Conservation (phyloP, 2,888 invertebrate genomes). For the Argyra leucocephala region DNA sequence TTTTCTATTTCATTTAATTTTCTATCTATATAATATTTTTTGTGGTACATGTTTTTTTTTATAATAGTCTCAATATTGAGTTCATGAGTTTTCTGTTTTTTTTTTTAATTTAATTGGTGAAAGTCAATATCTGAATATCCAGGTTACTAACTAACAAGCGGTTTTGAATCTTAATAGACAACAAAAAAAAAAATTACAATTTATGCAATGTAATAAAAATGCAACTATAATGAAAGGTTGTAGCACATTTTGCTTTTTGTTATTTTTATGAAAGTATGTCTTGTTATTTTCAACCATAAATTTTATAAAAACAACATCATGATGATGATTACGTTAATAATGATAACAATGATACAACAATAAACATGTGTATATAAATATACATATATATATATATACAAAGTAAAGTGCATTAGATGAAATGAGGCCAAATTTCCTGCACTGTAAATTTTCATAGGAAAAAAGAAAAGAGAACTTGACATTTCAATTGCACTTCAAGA, state of each 20-base stretch:
- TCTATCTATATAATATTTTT: no score
- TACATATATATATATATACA: background rate
- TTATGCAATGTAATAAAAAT: background rate
- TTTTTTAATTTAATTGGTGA: background rate
- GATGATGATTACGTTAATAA: background rate
- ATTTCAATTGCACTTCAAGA: background rate
- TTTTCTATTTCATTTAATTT: no score
- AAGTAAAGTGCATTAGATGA: background rate
- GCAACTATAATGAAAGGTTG: background rate
- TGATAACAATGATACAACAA: background rate
- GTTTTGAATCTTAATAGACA: no score
- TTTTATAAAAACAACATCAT: background rate
- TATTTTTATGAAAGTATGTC: background rate
- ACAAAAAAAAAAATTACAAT: background rate
- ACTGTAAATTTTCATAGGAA: background rate
- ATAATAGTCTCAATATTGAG: background rate
- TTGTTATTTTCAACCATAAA: background rate
- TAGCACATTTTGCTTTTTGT: background rate
- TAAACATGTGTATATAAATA: no score
- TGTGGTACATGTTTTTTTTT: background rate
- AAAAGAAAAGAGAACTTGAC: background rate
- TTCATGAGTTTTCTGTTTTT: background rate
- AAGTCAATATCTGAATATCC: background rate
- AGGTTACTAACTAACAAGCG: background rate
- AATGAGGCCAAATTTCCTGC: constrained; percentile 1